Evolutionary conservation across 2,113 vertebrate species (phyloP).

Genomic region (Bettongia penicillata): DNA sequence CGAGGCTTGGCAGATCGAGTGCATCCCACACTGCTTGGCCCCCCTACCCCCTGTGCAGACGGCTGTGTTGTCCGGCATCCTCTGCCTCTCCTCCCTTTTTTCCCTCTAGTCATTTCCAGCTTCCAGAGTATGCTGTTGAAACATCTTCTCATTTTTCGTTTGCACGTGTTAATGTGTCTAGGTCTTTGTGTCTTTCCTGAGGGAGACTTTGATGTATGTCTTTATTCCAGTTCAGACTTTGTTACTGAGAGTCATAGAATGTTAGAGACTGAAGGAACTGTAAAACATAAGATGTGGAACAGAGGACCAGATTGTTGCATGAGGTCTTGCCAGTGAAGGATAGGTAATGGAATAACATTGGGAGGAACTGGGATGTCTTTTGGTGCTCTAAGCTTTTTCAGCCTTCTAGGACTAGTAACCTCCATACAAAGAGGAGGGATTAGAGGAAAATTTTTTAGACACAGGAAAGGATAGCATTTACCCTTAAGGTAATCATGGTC

Average conservation of each 20-base stretch:
- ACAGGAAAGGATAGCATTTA: neutral
- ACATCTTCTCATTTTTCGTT: neutral
- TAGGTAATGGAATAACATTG: neutral
- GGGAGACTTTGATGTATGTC: neutral
- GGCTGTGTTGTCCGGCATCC: neutral
- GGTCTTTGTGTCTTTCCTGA: neutral
- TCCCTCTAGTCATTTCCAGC: neutral
- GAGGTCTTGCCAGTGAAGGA: neutral
- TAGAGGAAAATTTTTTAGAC: neutral
- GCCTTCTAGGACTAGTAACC: neutral
- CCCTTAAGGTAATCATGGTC: neutral
- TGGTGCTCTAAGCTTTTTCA: neutral
- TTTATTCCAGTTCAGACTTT: neutral
- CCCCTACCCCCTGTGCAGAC: neutral
- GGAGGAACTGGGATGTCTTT: neutral
- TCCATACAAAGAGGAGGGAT: neutral
- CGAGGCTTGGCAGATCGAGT: neutral
- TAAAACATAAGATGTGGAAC: neutral
- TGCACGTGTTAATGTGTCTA: neutral
- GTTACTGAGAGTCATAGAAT: neutral
- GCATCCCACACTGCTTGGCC: neutral
- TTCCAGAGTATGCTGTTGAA: neutral
- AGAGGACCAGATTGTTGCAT: neutral
- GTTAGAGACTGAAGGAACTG: neutral
- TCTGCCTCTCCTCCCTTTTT: neutral